These are phyloP conservation scores for Tetragonula carbonaria DNA, from an alignment of 2,888 invertebrate species.

Conservation along the genomic window DNA sequence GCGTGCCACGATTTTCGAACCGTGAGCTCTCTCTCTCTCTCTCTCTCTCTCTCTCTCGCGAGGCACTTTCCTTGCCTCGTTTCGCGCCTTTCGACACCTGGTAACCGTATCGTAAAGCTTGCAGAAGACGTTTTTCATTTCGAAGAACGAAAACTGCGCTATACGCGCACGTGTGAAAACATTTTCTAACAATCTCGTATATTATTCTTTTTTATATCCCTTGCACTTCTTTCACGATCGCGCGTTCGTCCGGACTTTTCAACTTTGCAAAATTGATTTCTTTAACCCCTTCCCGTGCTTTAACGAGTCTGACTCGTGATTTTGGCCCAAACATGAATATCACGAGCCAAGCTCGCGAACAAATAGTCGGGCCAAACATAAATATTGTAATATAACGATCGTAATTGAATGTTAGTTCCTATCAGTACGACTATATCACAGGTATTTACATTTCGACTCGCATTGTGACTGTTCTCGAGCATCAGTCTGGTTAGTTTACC, in stretches of 20 bases:
- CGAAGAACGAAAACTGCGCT: background rate
- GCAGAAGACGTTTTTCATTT: background rate
- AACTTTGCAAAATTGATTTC: background rate
- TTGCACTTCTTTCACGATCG: background rate
- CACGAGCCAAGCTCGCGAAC: too few relatives aligned
- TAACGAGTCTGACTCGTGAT: too few relatives aligned
- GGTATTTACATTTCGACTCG: too few relatives aligned
- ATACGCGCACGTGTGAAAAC: background rate
- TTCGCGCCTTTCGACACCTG: background rate
- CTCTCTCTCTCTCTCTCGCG: too few relatives aligned
- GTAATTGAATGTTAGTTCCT: too few relatives aligned
- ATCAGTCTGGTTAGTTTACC: too few relatives aligned
- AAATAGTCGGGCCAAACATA: too few relatives aligned
- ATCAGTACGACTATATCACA: too few relatives aligned
- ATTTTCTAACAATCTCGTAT: background rate
- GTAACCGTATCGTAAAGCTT: background rate
- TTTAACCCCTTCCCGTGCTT: background rate
- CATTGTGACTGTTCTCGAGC: too few relatives aligned
- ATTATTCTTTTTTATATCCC: background rate
- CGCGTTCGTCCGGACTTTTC: background rate
- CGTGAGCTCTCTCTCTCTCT: background rate
- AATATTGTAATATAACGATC: too few relatives aligned
- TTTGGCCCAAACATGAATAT: too few relatives aligned
- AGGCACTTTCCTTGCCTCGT: background rate
- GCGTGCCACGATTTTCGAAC: background rate